Conservation (phyloP, 2,797 vertebrate species). For the Tarsius wallacei region DNA sequence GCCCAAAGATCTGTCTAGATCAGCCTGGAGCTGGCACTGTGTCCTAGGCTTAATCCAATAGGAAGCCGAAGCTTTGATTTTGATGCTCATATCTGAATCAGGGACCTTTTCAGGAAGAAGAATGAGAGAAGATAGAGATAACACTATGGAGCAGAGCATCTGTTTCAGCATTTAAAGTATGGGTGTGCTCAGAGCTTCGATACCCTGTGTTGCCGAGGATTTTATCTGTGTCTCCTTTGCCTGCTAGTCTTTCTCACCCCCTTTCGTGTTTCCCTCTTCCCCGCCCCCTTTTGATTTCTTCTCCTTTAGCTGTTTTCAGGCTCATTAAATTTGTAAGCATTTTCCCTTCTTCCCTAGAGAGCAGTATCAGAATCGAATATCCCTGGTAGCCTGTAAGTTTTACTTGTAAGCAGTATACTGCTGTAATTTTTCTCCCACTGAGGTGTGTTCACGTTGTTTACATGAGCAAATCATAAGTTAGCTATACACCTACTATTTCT, state of each 20-base stretch:
- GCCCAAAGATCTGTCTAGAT: not conserved
- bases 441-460: constrained; percentile 41
- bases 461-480: not conserved
- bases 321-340: constrained; percentile 70
- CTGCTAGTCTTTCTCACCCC: not conserved
- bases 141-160: not conserved
- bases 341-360: constrained; percentile 56
- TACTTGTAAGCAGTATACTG: constrained; percentile 35
- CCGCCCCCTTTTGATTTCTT: too few species aligned
- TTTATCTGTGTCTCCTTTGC: not conserved
- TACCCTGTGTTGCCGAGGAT: not conserved
- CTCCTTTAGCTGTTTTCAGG: constrained; percentile 20
- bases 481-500: not conserved
- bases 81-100: not conserved
- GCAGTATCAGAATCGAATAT: constrained; percentile 72
- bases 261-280: not conserved
- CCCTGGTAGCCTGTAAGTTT: constrained; percentile 61
- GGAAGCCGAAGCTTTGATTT: not conserved
- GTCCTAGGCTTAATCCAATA: constrained; percentile 10
- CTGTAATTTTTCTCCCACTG: not conserved
- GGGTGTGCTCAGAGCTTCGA: not conserved
- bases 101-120: not conserved
- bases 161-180: not conserved
- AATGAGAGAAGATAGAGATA: not conserved
- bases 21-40: not conserved